phyloP scores from a whole-genome alignment of 2,888 invertebrate genomes.

The Sericinus montela region DNA sequence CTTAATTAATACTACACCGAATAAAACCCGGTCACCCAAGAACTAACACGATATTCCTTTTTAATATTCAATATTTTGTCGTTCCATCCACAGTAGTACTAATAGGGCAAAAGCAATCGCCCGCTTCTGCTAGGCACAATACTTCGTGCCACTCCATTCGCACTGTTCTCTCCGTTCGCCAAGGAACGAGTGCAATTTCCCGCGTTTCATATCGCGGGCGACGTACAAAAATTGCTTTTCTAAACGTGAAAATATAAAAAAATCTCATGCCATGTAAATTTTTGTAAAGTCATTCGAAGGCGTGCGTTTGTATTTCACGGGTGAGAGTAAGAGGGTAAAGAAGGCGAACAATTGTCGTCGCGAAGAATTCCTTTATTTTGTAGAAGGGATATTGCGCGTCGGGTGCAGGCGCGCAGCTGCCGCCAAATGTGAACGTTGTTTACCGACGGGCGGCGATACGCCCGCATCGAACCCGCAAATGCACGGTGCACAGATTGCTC shows the following conservation, averaged over 20 bases:
- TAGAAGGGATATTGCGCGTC: slow-evolving; percentile 77
- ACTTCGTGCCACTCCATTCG: slow-evolving; percentile 57
- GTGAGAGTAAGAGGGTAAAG: slow-evolving; percentile 59
- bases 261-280: slow-evolving; percentile 67
- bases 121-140: slow-evolving; percentile 55
- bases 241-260: slow-evolving; percentile 68
- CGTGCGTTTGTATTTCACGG: slow-evolving; percentile 78
- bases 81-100: slow-evolving; percentile 29
- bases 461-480: slow-evolving; percentile 49
- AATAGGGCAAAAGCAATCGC: slow-evolving; percentile 66
- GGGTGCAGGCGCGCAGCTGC: slow-evolving; percentile 67
- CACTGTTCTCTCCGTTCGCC: slow-evolving; percentile 56
- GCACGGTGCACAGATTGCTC: slow-evolving; percentile 41
- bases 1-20: too few relatives aligned
- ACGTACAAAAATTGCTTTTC: slow-evolving; percentile 78
- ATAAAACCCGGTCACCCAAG: too few relatives aligned
- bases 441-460: slow-evolving; percentile 50
- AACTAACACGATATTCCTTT: too few relatives aligned
- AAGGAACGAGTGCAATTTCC: slow-evolving; percentile 73
- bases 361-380: slow-evolving; percentile 72
- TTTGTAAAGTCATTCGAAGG: slow-evolving; percentile 77
- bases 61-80: background rate
- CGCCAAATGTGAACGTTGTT: slow-evolving; percentile 54
- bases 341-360: slow-evolving; percentile 74
- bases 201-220: slow-evolving; percentile 67